Base-by-base conservation (phyloP, 2,113 vertebrate genomes). In the Canis aureus region DNA sequence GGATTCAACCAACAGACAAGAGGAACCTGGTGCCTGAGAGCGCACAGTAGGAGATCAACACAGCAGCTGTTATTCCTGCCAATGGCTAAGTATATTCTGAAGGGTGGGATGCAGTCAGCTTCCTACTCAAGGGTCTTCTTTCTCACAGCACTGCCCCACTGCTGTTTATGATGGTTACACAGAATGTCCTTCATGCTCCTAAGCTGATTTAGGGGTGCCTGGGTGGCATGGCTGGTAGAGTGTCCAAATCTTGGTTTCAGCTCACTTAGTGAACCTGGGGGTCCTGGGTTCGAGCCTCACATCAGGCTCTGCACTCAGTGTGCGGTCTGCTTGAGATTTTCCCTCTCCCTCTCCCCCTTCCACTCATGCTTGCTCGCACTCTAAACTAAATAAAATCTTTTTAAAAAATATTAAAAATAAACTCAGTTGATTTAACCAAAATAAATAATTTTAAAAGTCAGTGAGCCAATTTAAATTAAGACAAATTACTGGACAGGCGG, bases 21-120 rank as follows among this genome's bases (percentile, higher is more conserved):
- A 49, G n/a, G 23, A 59, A 12, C 57, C 1, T 29, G 29, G 23
- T 19, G 60, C 25, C 12, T 1, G 25, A 20, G 27, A 10, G 69
- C 5, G 3, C n/a, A 67, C 3, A 11, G 67, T 10, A n/a, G 19
- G 66, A 49, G 38, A 25, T 49, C 12, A 3, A 25, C n/a, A 25
- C 0, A 32, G 3, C 78, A 11, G 8, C 57, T 38, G 49, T 16
- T 23, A 6, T 2, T 16, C 71, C 1, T 62, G 64, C 0, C 13
- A 8, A 17, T 12, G 69, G 38, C 10, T 0, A 4, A 20, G 0
- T n/a, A 16, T 25, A 19, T 22, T 13, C 49, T 51, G 8, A 38
- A 23, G 49, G 67, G 53, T 3, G 29, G 35, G 32, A 38, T 0
- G 8, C 4, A 25, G 57, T 12, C 73, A 76, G 73, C 73, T 49